These are phyloP conservation scores for Laticauda colubrina DNA, from an alignment of 2,113 vertebrate species.

Conservation along the genomic window DNA sequence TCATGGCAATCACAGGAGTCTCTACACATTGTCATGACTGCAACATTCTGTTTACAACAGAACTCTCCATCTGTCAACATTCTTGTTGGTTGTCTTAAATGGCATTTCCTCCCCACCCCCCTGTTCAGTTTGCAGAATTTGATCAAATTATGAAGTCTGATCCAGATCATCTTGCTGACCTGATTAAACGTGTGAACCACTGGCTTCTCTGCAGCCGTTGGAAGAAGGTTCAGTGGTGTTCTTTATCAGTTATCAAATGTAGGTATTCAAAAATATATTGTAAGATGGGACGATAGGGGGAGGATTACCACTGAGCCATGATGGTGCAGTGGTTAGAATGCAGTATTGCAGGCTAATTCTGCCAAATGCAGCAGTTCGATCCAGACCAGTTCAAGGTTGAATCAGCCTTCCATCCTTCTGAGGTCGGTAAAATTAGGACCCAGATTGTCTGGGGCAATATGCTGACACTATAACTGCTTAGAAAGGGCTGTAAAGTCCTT, in stretches of 20 bases:
- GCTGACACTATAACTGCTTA: not conserved
- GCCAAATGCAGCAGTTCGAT: not conserved
- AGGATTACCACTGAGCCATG: not conserved
- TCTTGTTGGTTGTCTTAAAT: not conserved
- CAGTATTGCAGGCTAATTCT: not conserved
- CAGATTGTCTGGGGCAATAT: not conserved
- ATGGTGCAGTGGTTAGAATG: not conserved
- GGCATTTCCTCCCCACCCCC: not conserved
- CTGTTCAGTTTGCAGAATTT: slow-evolving; percentile 91
- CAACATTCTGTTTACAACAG: not conserved
- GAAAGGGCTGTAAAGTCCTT: not conserved
- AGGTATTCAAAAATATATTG: slow-evolving; percentile 57
- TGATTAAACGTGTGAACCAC: slow-evolving; percentile 91
- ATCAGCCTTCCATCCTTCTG: not conserved
- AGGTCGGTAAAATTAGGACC: not conserved
- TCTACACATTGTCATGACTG: slow-evolving; percentile 6
- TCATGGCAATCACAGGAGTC: too few relatives aligned
- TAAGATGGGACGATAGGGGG: not conserved
- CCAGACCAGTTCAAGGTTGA: not conserved
- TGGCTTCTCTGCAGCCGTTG: slow-evolving; percentile 98
- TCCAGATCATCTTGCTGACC: slow-evolving; percentile 91
- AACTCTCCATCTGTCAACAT: not conserved
- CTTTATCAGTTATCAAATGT: slow-evolving; percentile 94
- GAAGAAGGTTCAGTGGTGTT: slow-evolving; percentile 97
- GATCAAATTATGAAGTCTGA: slow-evolving; percentile 99